Conservation (phyloP, 2,797 vertebrate genomes). For the Taenioides sp. region DNA sequence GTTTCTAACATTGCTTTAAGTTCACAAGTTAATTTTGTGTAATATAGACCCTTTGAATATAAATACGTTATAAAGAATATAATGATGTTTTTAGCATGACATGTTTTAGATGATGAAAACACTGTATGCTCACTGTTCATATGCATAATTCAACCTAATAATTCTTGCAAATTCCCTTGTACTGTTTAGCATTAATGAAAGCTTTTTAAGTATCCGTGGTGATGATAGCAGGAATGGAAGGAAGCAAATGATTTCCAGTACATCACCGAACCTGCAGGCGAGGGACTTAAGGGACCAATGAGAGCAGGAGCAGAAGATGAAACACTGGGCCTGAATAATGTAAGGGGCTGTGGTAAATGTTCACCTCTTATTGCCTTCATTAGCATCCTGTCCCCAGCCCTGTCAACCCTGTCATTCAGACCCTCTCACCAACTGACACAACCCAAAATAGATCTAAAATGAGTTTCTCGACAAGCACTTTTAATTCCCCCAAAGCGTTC, state of each 20-base stretch:
- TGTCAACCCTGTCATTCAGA: slow-evolving; percentile 43
- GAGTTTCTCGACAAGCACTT: slow-evolving; percentile 59
- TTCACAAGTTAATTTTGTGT: too few species aligned
- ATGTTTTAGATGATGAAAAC: background rate
- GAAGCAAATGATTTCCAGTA: slow-evolving; percentile 46
- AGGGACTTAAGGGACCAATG: slow-evolving; percentile 27
- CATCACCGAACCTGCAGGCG: slow-evolving; percentile 45
- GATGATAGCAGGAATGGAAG: slow-evolving; percentile 22
- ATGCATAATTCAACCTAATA: background rate
- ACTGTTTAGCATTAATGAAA: slow-evolving; percentile 36
- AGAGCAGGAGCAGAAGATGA: slow-evolving; percentile 43
- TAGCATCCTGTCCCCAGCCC: slow-evolving; percentile 66
- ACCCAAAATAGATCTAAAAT: slow-evolving; percentile 69
- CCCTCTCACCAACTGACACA: slow-evolving; percentile 46
- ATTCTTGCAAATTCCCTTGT: background rate
- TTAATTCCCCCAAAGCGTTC: slow-evolving; percentile 66
- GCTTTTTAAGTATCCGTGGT: slow-evolving; percentile 35
- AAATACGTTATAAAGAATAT: background rate
- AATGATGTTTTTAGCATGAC: background rate
- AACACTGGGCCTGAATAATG: slow-evolving; percentile 67
- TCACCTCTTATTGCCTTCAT: slow-evolving; percentile 68
- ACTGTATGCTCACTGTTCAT: background rate
- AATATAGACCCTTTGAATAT: background rate
- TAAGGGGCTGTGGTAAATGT: slow-evolving; percentile 53
- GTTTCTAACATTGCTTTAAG: too few species aligned